A percentile compares a stretch with the other conserved stretches of the same genome.
Conservation (phyloP, 2,888 invertebrate species). For the Sussaba pulchella region DNA sequence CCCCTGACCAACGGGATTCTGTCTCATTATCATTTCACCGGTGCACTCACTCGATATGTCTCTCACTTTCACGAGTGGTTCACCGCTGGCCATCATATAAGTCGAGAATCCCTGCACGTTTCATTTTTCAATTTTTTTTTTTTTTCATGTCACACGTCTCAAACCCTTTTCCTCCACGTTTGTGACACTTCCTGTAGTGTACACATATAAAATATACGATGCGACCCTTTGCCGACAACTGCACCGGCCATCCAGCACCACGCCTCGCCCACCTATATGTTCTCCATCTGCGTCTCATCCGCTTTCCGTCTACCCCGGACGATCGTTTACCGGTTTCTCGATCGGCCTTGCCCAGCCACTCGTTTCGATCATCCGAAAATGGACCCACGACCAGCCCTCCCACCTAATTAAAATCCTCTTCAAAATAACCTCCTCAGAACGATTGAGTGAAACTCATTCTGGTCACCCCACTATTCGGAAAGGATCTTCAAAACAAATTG, state of each 20-base stretch:
- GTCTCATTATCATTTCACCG: slow-evolving; percentile 65
- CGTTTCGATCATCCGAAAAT: slow-evolving; percentile 35
- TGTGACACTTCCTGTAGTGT: slow-evolving; percentile 64
- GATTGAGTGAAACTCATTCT: not conserved
- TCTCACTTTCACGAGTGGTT: slow-evolving; percentile 45
- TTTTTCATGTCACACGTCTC: slow-evolving; percentile 66
- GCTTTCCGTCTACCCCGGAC: not conserved
- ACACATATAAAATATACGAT: not conserved
- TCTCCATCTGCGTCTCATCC: not conserved
- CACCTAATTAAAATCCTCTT: slow-evolving; percentile 39
- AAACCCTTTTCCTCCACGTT: slow-evolving; percentile 65
- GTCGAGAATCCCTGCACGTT: not conserved
- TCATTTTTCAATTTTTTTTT: slow-evolving; percentile 32
- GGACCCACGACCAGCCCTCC: slow-evolving; percentile 39
- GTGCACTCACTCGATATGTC: slow-evolving; percentile 44
- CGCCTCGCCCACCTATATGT: slow-evolving; percentile 23
- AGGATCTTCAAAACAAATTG: not conserved
- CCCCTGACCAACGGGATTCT: slow-evolving; percentile 48
- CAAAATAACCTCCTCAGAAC: not conserved
- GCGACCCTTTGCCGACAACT: slow-evolving; percentile 5
- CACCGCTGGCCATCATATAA: not conserved
- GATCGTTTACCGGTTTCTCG: slow-evolving; percentile 53
- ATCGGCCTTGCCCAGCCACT: slow-evolving; percentile 53
- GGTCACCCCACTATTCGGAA: no score
- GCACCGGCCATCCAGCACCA: not conserved